Base-by-base conservation (phyloP, 1,140 invertebrate species). In the Sycophila sp. region DNA sequence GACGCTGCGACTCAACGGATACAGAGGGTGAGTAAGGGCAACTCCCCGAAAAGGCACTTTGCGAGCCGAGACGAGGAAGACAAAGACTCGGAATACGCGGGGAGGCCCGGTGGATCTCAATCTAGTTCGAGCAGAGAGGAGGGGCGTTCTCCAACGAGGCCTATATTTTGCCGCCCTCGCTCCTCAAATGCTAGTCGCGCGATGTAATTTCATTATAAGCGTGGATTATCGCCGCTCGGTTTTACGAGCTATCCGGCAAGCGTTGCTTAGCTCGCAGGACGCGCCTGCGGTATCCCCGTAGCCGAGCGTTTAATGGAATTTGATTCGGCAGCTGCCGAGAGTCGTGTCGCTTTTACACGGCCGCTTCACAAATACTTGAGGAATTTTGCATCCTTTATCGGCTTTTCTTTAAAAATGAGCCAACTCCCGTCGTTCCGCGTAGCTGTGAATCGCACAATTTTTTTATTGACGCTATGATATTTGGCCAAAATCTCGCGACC, bases 221-320 rank as follows among this genome's bases (percentile, higher is more conserved):
- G n/a, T n/a, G n/a, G n/a, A n/a, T n/a, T n/a, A n/a, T n/a, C n/a
- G n/a, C n/a, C n/a, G n/a, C n/a, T n/a, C n/a, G n/a, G n/a, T n/a
- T n/a, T n/a, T n/a, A n/a, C n/a, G n/a, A n/a, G n/a, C n/a, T n/a
- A n/a, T n/a, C n/a, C n/a, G n/a, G n/a, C n/a, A n/a, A n/a, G n/a
- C n/a, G 28, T 0, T 13, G 42, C 11, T 15, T 11, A 3, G 45
- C 7, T 5, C 17, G 8, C n/a, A 47, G 10, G 24, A 19, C 11
- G n/a, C 11, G 42, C 26, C 42, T 6, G 7, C 40, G 2, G 17
- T 13, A 51, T 11, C 1, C 30, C 30, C 68, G 64, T 75, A 75
- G 38, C 17, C 34, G 24, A 22, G 71, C 64, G 34, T 75, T 72
- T 64, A 71, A 71, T 67, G 45, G 67, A 73, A 68, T 75, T 73